Base-by-base conservation (phyloP, 1,140 invertebrate species). In the Leptinotarsa lineolata region DNA sequence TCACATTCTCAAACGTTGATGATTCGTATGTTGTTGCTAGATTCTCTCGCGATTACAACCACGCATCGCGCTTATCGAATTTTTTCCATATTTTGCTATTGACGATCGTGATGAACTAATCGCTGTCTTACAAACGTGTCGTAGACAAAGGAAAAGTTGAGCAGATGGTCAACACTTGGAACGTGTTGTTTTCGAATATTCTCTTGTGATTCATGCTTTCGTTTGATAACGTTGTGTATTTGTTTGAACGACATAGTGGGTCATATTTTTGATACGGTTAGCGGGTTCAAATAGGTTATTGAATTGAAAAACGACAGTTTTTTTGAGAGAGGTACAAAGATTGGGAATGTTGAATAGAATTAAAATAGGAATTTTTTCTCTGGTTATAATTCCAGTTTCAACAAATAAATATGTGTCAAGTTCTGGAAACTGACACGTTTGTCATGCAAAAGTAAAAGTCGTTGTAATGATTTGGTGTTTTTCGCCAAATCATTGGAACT, bases 141-240 rank as follows among this genome's bases (percentile, higher is more conserved):
- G n/a, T 16, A 54, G 48, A 54, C 48, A 54, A 54, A 54, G 48
- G 48, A 54, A 54, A 54, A 54, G 48, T 54, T 54, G n/a, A 54
- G 15, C 48, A 54, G 15, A 16, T 54, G 48, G 48, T 54, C 48
- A 18, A 54, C 13, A 54, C n/a, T 15, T 54, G 15, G 48, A 54
- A 54, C 48, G 48, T 54, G 48, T 54, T 54, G 48, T 54, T 54
- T 54, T 54, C 48, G 16, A 54, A 54, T 54, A 54, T n/a, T 16
- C n/a, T 54, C 48, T 54, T 54, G 48, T 54, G 48, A 54, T 54
- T 54, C 48, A 54, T 54, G 48, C 48, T 54, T 13, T 54, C n/a
- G n/a, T 54, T 54, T 54, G 48, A 54, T 54, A 54, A 54, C 48
- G 48, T n/a, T 54, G 15, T 54, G 48, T 54, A 54, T 54, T 54